Conservation (phyloP, 2,113 vertebrate genomes). For the Rhizomys pruinosus region DNA sequence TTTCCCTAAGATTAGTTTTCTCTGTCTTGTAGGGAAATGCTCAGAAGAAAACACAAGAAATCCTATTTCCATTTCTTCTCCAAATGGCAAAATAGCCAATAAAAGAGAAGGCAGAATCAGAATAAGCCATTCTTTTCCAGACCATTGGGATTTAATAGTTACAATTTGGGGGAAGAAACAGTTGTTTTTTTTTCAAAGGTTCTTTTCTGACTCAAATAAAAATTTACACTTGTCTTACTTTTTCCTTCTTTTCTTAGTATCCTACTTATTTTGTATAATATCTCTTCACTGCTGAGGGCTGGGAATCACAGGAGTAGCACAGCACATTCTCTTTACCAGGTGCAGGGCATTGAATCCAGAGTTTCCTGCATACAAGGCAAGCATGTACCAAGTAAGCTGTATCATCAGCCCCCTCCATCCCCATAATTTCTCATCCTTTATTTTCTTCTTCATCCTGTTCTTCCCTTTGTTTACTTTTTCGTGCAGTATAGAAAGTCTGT, state of each 20-base stretch:
- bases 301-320: not conserved
- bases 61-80: not conserved
- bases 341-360: not conserved
- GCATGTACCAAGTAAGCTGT: no score
- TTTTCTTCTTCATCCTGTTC: not conserved
- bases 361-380: no score
- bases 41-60: not conserved
- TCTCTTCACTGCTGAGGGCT: not conserved
- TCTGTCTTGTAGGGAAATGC: not conserved
- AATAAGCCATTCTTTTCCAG: not conserved
- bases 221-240: not conserved
- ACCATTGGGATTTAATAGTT: not conserved
- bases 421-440: not conserved
- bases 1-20: not conserved
- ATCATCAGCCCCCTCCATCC: not conserved
- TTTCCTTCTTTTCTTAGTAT: not conserved
- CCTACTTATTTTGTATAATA: not conserved
- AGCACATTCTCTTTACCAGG: not conserved
- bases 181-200: not conserved
- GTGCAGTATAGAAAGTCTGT: no score
- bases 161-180: not conserved
- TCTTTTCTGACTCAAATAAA: slow-evolving; percentile 9
- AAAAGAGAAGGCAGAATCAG: not conserved
- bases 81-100: not conserved
- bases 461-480: not conserved